Base-by-base conservation (phyloP, 2,113 vertebrate genomes). In the Athene cunicularia region DNA sequence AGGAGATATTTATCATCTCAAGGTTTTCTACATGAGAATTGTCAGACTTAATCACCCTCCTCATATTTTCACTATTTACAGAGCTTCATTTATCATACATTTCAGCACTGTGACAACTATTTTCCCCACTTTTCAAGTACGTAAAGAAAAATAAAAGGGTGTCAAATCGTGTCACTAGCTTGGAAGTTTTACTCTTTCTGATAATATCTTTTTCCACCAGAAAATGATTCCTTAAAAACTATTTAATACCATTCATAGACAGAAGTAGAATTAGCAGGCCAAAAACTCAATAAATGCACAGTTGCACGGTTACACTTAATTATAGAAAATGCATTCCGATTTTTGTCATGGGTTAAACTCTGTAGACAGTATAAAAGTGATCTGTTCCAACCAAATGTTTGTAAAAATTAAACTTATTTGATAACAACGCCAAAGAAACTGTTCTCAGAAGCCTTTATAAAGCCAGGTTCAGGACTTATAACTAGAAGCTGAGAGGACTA, bases 21-120 rank as follows among this genome's bases (percentile, higher is more conserved):
- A 98, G 96, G 59, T 97, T 98, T 96, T 97, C 98, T 98, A 98
- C 96, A 98, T 94, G 85, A 98, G 98, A 97, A 98, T 98, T 98
- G 99, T 99, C 99, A 99, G 98, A 98, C 98, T 98, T 98, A 99
- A 99, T 99, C 97, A 98, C 94, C 93, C 91, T 98, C 76, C 93
- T 98, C 97, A 97, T 98, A 98, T 98, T 98, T 98, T 98, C 95
- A 97, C 90, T 98, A 97, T 96, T 98, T 97, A 95, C 85, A 71
- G 73, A 87, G 92, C 84, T 97, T 98, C 98, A 98, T 98, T 98
- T 97, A 97, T 98, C 98, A 98, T 89, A 97, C 94, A 95, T 93
- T 97, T 97, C 52, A 96, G 93, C 94, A 94, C 43, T 53, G 75
- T 98, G 98, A 98, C 98, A 98, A 98, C 93, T 80, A 91, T 92